These are phyloP conservation scores for Sardinella longiceps DNA, from an alignment of 2,797 vertebrate species.

Conservation along the genomic window DNA sequence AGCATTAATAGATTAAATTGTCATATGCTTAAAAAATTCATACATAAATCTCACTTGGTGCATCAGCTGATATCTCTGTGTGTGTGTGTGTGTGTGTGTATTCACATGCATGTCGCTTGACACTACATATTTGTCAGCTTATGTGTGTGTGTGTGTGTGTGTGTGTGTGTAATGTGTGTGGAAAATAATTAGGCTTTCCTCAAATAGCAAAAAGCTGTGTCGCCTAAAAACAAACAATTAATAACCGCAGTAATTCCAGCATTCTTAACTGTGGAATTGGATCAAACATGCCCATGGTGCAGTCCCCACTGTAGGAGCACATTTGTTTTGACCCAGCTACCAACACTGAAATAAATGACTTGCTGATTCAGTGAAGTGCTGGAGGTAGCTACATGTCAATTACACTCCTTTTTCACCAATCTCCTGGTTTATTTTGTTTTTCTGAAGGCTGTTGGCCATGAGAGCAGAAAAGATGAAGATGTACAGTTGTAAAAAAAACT, in stretches of 20 bases:
- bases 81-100: background rate
- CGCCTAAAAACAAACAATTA: background rate
- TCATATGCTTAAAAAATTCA: background rate
- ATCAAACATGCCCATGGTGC: background rate
- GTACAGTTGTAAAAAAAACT: background rate
- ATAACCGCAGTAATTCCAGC: background rate
- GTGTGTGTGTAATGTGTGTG: no score
- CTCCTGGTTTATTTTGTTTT: no score
- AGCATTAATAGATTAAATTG: constrained; percentile 5
- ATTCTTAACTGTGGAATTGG: background rate
- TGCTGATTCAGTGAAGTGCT: no score
- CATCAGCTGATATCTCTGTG: background rate
- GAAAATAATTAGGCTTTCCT: no score
- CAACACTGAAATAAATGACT: no score
- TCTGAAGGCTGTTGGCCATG: no score
- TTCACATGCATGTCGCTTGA: no score
- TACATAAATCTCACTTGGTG: background rate
- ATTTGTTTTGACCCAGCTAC: background rate
- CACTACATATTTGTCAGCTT: no score
- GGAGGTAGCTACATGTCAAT: no score
- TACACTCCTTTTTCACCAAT: background rate
- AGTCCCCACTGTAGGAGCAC: background rate
- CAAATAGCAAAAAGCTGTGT: no score
- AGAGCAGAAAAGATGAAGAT: no score
- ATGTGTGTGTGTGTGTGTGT: no score